Evolutionary conservation across 92 coral and sea anemone species (phyloP).

Genomic region (Zoanthus gigantus): DNA sequence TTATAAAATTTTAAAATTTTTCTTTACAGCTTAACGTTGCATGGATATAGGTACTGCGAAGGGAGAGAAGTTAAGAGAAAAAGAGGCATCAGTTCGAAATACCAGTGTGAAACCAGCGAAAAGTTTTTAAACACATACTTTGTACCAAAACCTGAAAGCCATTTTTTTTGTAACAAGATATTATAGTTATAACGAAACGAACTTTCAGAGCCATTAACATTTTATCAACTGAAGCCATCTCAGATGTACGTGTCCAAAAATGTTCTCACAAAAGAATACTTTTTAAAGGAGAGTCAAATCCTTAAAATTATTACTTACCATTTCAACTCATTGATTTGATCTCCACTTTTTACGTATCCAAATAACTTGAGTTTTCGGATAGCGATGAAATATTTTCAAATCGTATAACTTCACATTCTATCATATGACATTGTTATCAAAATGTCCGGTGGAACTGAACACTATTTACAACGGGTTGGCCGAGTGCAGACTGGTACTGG

Average conservation of each 20-base stretch:
- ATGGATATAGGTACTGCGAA: background rate
- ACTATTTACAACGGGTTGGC: constrained; percentile 40
- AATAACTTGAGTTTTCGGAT: background rate
- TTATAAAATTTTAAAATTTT: background rate
- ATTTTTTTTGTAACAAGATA: background rate
- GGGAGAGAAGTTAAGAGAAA: background rate
- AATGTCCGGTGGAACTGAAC: constrained; percentile 30
- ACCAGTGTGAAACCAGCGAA: background rate
- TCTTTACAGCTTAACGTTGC: background rate
- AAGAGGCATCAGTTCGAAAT: background rate
- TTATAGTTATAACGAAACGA: background rate
- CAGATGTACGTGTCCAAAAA: background rate
- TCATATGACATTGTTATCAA: background rate
- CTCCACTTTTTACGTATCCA: background rate
- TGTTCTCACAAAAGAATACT: background rate
- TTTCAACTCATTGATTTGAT: background rate
- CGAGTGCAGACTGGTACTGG: constrained; percentile 39
- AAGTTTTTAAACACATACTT: background rate
- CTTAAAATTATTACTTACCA: constrained; percentile 24
- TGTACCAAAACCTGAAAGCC: background rate
- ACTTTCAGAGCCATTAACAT: background rate
- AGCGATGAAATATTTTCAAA: background rate
- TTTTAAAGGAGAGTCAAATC: background rate
- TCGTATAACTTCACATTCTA: constrained; percentile 24
- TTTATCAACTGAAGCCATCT: background rate